phyloP scores from a whole-genome alignment of 1,140 invertebrate genomes.

The Phenacoccus solenopsis region DNA sequence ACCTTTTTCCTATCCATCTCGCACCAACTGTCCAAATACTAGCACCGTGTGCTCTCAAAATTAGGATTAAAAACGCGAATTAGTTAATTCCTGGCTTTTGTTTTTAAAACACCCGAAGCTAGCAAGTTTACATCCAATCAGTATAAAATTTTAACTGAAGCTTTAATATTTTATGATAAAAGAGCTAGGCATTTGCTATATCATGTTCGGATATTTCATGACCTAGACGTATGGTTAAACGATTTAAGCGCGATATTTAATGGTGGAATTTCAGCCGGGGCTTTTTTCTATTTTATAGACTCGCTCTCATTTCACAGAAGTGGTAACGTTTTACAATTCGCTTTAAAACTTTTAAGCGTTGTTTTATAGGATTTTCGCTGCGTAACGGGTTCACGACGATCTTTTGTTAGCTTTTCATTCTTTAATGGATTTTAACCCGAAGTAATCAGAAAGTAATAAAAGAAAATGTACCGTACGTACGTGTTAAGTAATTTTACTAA shows the following conservation, averaged over 20 bases:
- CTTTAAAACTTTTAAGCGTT: background rate
- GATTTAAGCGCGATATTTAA: background rate
- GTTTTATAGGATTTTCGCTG: background rate
- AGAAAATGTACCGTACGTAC: background rate
- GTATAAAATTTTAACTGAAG: no score
- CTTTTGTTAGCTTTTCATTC: background rate
- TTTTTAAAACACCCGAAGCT: background rate
- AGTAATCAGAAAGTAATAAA: background rate
- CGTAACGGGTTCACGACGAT: background rate
- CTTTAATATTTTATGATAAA: no score
- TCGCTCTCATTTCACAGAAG: background rate
- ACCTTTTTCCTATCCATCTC: no score
- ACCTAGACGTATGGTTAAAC: background rate
- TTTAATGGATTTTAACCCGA: background rate
- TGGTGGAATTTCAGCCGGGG: background rate
- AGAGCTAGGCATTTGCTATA: no score
- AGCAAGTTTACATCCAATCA: no score
- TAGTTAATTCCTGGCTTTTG: background rate
- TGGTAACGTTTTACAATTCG: constrained; percentile 1
- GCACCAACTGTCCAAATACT: no score
- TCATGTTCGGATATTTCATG: background rate
- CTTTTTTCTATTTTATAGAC: background rate
- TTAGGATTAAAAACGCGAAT: no score
- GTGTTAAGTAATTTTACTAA: background rate
- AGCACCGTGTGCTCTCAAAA: no score